Percentiles rank a stretch among this genome's conserved stretches.
Conservation (phyloP, 2,888 invertebrate species). For the Euplagia quadripunctaria region DNA sequence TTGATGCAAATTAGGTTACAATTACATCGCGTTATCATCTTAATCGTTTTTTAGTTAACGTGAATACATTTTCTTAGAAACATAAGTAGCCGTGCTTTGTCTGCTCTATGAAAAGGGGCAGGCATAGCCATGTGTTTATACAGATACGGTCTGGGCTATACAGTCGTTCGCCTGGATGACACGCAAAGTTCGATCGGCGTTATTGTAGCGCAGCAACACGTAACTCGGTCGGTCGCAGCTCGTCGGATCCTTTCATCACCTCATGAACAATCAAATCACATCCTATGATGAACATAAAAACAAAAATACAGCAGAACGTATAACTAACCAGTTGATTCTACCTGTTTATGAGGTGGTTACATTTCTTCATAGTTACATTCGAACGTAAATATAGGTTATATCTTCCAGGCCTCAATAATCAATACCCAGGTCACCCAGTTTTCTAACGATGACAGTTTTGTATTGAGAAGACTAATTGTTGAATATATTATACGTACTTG, state of each 20-base stretch:
- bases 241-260: not conserved
- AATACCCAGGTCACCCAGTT: constrained; percentile 11
- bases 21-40: not conserved
- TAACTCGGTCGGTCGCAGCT: constrained; percentile 52
- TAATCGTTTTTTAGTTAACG: no score
- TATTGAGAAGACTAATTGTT: constrained; percentile 29
- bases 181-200: constrained; percentile 53
- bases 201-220: constrained; percentile 47
- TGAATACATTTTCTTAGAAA: no score
- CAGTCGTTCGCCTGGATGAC: constrained; percentile 18
- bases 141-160: not conserved
- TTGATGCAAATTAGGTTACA: not conserved
- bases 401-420: not conserved
- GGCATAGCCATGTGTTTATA: constrained; percentile 1
- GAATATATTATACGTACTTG: constrained; percentile 43
- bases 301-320: not conserved
- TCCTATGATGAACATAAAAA: not conserved
- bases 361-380: not conserved
- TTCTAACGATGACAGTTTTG: constrained; percentile 24
- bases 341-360: not conserved
- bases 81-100: not conserved
- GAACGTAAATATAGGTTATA: not conserved
- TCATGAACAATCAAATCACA: not conserved
- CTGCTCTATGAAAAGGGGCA: not conserved
- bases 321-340: not conserved